Conservation (phyloP, 2,113 vertebrate genomes). For the Solea solea region DNA sequence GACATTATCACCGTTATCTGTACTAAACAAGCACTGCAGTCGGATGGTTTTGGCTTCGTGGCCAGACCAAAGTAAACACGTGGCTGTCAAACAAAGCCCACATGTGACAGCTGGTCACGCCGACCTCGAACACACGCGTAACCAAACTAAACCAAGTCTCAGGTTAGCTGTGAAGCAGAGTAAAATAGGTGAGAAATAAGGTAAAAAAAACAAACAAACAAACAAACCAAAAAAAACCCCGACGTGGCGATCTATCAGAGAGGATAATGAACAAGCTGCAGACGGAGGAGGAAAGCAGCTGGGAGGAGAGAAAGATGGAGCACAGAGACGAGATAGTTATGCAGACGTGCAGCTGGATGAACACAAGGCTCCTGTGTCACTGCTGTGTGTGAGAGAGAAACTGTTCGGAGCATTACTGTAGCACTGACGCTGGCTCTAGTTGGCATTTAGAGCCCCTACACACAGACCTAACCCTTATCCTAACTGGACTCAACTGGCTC, state of each 20-base stretch:
- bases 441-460: constrained; percentile 59
- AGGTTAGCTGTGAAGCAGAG: neutral
- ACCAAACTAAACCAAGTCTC: constrained; percentile 8
- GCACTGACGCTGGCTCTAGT: constrained; percentile 52
- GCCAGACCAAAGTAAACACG: constrained; percentile 32
- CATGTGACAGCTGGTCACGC: constrained; percentile 39
- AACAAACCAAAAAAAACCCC: no score
- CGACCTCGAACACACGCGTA: constrained; percentile 27
- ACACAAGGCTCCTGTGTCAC: constrained; percentile 73
- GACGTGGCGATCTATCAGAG: constrained; percentile 32
- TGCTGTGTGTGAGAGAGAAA: constrained; percentile 16
- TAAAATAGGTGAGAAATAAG: constrained; percentile 20
- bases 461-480: constrained; percentile 64
- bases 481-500: constrained; percentile 36
- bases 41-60: constrained; percentile 17
- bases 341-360: constrained; percentile 71
- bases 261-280: constrained; percentile 49
- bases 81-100: constrained; percentile 50
- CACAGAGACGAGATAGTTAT: constrained; percentile 59
- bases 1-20: constrained; percentile 22
- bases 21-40: constrained; percentile 19
- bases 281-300: constrained; percentile 39
- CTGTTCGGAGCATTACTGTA: constrained; percentile 67
- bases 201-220: constrained; percentile 32
- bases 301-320: constrained; percentile 45